These are phyloP conservation scores for Slavum lentiscoides DNA, from an alignment of 2,888 invertebrate species.

Conservation along the genomic window DNA sequence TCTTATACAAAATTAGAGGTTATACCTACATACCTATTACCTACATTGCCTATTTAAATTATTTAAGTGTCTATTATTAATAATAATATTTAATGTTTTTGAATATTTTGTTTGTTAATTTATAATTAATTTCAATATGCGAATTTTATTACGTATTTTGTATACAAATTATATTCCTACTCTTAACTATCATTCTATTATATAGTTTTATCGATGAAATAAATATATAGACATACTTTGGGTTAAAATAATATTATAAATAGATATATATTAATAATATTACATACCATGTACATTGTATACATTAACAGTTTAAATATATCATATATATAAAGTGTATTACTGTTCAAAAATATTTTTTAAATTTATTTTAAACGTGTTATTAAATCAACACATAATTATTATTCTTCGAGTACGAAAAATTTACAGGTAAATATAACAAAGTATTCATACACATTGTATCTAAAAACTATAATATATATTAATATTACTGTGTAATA, in stretches of 20 bases:
- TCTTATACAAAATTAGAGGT: slow-evolving; percentile 3
- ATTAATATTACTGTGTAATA: no score
- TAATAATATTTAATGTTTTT: slow-evolving; percentile 25
- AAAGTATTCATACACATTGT: no score
- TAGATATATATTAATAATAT: neutral
- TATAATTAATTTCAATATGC: neutral
- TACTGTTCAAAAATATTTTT: neutral
- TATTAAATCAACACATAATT: no score
- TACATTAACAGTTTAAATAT: neutral
- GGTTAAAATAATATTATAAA: no score
- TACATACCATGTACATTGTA: no score
- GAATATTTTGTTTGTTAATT: slow-evolving; percentile 9
- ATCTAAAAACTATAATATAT: no score
- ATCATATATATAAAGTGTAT: no score
- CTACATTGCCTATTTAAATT: slow-evolving; percentile 20
- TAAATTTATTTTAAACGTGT: neutral
- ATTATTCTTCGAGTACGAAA: no score
- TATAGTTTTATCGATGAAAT: neutral
- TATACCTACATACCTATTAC: slow-evolving; percentile 8
- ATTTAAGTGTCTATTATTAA: slow-evolving; percentile 22
- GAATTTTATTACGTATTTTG: slow-evolving; percentile 20
- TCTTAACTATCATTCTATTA: neutral
- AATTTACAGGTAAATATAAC: no score
- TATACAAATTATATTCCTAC: slow-evolving; percentile 2
- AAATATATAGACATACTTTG: slow-evolving; percentile 13